These are phyloP conservation scores for Phymastichus coffea DNA, from an alignment of 1,140 invertebrate genomes.

Conservation along the genomic window DNA sequence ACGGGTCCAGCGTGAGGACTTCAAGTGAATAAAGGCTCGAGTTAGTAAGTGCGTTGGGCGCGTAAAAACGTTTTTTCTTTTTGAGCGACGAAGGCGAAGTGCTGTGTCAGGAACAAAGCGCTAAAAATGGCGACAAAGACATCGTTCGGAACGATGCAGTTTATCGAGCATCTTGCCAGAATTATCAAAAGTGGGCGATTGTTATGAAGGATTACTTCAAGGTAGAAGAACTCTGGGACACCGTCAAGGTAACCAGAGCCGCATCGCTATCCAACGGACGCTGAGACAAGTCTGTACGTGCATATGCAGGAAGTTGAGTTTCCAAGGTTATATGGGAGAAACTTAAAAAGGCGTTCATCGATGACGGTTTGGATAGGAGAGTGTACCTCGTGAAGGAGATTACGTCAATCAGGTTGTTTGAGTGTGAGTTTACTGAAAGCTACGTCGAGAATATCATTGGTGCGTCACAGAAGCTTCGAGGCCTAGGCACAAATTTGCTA, in stretches of 20 bases:
- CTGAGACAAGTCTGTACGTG: constrained; percentile 40
- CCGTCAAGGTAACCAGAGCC: background rate
- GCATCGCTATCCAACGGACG: constrained; percentile 26
- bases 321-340: constrained; percentile 38
- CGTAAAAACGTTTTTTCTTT: background rate
- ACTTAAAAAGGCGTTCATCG: constrained; percentile 35
- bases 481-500: constrained; percentile 34
- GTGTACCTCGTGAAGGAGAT: constrained; percentile 35
- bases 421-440: constrained; percentile 30
- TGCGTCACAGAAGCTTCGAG: constrained; percentile 32
- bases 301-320: constrained; percentile 38
- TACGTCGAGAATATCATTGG: constrained; percentile 27
- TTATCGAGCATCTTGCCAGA: too few species aligned
- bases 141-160: background rate
- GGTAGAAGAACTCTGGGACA: background rate
- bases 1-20: background rate
- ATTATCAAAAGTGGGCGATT: background rate
- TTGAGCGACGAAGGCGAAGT: background rate
- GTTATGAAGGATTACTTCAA: background rate
- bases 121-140: too few species aligned
- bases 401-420: constrained; percentile 30
- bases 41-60: background rate
- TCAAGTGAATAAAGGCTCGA: background rate
- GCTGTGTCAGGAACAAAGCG: background rate
- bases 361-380: constrained; percentile 34